A percentile compares a stretch with the other conserved stretches of the same genome.
phyloP scores from a whole-genome alignment of 2,113 vertebrate species.

The Naja naja region DNA sequence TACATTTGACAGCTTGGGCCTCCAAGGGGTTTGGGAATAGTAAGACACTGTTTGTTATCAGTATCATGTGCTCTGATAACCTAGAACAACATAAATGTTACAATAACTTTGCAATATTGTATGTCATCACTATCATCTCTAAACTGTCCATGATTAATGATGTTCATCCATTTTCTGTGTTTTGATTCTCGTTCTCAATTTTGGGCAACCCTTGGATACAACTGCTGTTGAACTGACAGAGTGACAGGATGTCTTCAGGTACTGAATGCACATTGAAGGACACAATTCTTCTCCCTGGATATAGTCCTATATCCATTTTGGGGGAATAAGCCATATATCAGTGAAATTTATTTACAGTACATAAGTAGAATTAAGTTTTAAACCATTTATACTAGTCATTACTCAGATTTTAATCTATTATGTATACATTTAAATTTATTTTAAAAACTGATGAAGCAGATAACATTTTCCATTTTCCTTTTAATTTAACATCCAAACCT shows the following conservation, averaged over 20 bases:
- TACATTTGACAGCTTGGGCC: neutral
- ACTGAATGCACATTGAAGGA: neutral
- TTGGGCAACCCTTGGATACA: neutral
- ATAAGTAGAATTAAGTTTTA: neutral
- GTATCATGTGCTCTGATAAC: neutral
- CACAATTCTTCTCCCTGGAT: neutral
- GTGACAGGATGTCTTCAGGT: neutral
- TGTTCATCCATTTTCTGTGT: neutral
- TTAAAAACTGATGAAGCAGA: neutral
- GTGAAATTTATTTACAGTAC: neutral
- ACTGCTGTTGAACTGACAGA: neutral
- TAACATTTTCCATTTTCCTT: neutral
- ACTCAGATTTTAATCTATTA: conserved; percentile 1
- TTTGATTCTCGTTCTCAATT: neutral
- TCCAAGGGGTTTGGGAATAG: neutral
- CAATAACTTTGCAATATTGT: neutral
- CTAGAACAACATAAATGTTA: neutral
- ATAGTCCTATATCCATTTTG: neutral
- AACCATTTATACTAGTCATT: neutral
- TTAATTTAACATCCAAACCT: neutral
- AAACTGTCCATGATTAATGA: neutral
- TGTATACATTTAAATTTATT: neutral
- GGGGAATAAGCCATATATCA: neutral
- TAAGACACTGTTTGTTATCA: neutral
- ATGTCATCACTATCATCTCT: neutral